phyloP scores from a whole-genome alignment of 2,113 vertebrate species.

The Aepyceros melampus region DNA sequence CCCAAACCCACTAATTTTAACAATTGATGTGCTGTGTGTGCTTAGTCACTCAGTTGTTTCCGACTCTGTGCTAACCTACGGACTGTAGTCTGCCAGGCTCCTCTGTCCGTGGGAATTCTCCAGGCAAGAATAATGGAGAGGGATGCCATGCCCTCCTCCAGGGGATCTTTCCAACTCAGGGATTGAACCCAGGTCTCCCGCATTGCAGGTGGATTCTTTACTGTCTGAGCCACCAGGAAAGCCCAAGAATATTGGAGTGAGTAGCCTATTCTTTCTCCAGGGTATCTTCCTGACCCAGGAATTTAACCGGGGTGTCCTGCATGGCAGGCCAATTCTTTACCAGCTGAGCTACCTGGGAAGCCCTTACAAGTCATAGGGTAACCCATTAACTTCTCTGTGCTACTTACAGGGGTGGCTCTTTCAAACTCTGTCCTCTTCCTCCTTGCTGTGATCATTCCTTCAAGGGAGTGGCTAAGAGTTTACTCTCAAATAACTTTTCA shows the following conservation, averaged over 20 bases:
- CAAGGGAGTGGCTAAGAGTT: neutral
- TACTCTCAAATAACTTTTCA: neutral
- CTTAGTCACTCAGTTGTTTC: neutral
- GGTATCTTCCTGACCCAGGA: neutral
- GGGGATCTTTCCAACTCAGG: neutral
- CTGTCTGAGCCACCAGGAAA: neutral
- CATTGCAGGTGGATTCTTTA: neutral
- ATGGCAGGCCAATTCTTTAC: neutral
- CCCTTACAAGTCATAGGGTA: neutral
- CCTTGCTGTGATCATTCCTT: neutral
- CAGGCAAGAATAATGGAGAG: neutral
- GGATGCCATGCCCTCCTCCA: neutral
- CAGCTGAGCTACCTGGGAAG: neutral
- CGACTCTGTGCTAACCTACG: neutral
- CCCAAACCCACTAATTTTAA: neutral
- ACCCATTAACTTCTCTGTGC: neutral
- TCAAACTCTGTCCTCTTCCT: neutral
- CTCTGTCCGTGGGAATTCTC: neutral
- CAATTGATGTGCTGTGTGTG: neutral
- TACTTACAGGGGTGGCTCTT: neutral
- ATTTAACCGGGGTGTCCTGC: neutral
- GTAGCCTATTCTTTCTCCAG: neutral
- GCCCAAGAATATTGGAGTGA: neutral
- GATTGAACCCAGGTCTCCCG: neutral
- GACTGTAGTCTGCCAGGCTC: neutral